A percentile compares a stretch with the other conserved stretches of the same genome.
phyloP scores from a whole-genome alignment of 2,797 vertebrate genomes.

The Cottoperca gobio region DNA sequence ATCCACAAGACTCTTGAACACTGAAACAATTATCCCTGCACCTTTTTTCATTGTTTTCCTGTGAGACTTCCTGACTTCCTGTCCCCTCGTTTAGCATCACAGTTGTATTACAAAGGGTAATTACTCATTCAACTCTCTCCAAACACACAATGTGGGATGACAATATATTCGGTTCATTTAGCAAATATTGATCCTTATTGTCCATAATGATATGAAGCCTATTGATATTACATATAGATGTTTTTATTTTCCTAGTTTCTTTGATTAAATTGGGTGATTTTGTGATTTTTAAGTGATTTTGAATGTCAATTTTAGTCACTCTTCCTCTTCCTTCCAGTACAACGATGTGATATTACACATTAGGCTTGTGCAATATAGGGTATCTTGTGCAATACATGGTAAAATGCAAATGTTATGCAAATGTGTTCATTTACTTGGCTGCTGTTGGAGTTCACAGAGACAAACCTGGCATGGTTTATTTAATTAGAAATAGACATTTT shows the following conservation, averaged over 20 bases:
- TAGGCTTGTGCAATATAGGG: neutral
- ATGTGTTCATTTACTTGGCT: neutral
- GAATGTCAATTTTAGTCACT: neutral
- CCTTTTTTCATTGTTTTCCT: slow-evolving; percentile 1
- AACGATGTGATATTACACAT: neutral
- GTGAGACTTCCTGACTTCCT: neutral
- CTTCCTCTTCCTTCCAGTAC: neutral
- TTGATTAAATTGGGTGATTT: neutral
- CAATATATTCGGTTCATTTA: neutral
- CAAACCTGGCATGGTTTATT: neutral
- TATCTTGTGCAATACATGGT: too few relatives aligned
- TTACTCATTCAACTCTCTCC: neutral
- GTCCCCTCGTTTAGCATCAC: neutral
- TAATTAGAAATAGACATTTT: too few relatives aligned
- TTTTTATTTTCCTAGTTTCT: neutral
- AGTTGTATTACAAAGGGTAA: neutral
- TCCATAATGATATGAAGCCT: neutral
- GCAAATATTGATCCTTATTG: too few relatives aligned
- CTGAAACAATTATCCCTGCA: slow-evolving; percentile 2
- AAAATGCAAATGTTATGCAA: neutral
- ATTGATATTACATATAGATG: neutral
- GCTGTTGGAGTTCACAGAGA: neutral
- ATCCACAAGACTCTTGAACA: neutral
- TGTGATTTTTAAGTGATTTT: neutral
- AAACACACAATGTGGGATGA: neutral